These are phyloP conservation scores for Eurytoma californica DNA, from an alignment of 2,888 invertebrate genomes.

Conservation along the genomic window DNA sequence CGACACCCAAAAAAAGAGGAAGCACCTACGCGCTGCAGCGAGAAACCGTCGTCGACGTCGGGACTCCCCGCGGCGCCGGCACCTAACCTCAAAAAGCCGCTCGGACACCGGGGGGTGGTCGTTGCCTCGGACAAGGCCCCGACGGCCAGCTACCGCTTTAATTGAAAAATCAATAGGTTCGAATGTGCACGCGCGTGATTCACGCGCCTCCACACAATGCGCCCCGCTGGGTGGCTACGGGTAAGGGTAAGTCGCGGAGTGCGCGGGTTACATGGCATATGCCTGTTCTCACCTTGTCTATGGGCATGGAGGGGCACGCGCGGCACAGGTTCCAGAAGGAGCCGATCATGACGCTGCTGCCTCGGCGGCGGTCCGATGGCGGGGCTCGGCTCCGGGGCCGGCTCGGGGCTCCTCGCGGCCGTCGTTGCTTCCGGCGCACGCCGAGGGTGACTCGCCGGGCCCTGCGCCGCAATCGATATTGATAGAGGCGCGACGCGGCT, in stretches of 20 bases:
- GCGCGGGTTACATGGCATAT: too few relatives aligned
- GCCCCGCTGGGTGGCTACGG: not conserved
- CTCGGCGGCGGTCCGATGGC: slow-evolving; percentile 55
- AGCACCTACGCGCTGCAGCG: not conserved
- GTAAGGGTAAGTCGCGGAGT: not conserved
- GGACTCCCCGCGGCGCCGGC: not conserved
- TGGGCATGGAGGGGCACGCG: slow-evolving; percentile 97
- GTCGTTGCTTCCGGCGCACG: slow-evolving; percentile 48
- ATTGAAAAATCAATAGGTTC: slow-evolving; percentile 43
- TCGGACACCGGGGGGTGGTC: not conserved
- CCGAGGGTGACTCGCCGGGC: slow-evolving; percentile 31
- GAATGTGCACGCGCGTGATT: too few relatives aligned
- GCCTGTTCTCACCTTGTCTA: slow-evolving; percentile 89
- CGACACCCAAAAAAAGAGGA: not conserved
- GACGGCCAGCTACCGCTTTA: not conserved
- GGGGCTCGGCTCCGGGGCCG: slow-evolving; percentile 58
- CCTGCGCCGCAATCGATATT: not conserved
- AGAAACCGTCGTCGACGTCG: not conserved
- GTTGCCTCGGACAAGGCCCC: too few relatives aligned
- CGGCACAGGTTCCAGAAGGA: slow-evolving; percentile 98
- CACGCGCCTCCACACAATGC: too few relatives aligned
- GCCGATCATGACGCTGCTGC: slow-evolving; percentile 88
- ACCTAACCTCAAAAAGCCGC: slow-evolving; percentile 34
- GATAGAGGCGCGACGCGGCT: slow-evolving; percentile 1
- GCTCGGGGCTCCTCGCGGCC: too few relatives aligned